Evolutionary conservation across 1,140 invertebrate species (phyloP).

Genomic region (Paracyclopina nana): DNA sequence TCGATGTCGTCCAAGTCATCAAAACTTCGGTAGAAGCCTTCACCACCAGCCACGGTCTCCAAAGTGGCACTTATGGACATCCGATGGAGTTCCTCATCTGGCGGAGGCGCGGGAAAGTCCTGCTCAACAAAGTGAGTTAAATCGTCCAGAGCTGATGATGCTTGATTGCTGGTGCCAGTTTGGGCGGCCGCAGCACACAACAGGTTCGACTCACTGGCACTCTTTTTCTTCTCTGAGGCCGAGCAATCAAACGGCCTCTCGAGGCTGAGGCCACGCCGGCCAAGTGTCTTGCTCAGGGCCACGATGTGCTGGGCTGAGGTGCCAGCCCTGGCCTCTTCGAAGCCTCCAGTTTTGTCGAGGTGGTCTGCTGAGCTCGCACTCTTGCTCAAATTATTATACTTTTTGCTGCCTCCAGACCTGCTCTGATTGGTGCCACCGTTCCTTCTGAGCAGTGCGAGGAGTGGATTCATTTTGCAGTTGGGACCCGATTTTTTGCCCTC

Average conservation of each 20-base stretch:
- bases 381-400: no score
- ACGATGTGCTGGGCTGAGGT: not conserved
- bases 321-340: not conserved
- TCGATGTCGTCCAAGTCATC: constrained; percentile 10
- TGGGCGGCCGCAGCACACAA: no score
- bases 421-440: no score
- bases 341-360: not conserved
- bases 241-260: not conserved
- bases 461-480: constrained; percentile 5
- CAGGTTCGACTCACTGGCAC: constrained; percentile 4
- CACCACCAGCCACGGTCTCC: no score
- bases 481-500: not conserved
- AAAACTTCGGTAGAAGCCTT: constrained; percentile 8
- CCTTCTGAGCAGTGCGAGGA: not conserved
- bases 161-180: no score
- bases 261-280: not conserved
- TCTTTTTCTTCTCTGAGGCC: constrained; percentile 1
- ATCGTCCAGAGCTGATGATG: no score
- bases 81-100: no score
- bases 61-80: no score
- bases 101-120: no score
- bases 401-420: no score
- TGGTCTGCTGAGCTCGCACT: not conserved
- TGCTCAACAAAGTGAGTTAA: no score
- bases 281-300: no score